Evolutionary conservation across 1,140 invertebrate genomes (phyloP).

Genomic region (Lasioglossum baleicum): DNA sequence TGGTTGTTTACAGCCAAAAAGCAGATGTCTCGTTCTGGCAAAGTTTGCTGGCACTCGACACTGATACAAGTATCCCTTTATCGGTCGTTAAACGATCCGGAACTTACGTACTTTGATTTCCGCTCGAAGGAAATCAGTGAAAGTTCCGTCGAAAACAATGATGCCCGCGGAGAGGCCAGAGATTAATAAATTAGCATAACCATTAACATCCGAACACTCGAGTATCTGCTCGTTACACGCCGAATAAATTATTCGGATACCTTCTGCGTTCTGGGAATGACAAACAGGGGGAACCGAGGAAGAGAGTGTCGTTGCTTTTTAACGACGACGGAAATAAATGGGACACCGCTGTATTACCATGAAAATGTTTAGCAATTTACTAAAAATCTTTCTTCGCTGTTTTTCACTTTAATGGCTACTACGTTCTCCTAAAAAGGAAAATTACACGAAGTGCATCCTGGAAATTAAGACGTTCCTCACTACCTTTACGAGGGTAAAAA

Average conservation of each 20-base stretch:
- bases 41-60: constrained; percentile 71
- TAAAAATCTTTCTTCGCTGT: not conserved
- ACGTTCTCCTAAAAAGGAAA: constrained; percentile 4
- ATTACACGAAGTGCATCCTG: constrained; percentile 2
- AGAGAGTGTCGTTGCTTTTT: not conserved
- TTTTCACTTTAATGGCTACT: not conserved
- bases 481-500: not conserved
- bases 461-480: constrained; percentile 10
- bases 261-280: not conserved
- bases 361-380: not conserved
- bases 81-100: constrained; percentile 48
- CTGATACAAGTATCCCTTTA: constrained; percentile 61
- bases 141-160: constrained; percentile 5
- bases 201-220: not conserved
- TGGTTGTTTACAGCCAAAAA: constrained; percentile 73
- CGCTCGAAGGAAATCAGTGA: constrained; percentile 9
- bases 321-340: not conserved
- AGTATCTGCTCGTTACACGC: not conserved
- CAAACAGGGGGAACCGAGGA: not conserved
- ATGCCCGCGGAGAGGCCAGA: too few species aligned
- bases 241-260: not conserved
- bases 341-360: not conserved
- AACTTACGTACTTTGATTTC: constrained; percentile 25
- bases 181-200: constrained; percentile 9
- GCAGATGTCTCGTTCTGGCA: constrained; percentile 77